phyloP scores from a whole-genome alignment of 1,140 invertebrate genomes.

The Melipona quadrifasciata region DNA sequence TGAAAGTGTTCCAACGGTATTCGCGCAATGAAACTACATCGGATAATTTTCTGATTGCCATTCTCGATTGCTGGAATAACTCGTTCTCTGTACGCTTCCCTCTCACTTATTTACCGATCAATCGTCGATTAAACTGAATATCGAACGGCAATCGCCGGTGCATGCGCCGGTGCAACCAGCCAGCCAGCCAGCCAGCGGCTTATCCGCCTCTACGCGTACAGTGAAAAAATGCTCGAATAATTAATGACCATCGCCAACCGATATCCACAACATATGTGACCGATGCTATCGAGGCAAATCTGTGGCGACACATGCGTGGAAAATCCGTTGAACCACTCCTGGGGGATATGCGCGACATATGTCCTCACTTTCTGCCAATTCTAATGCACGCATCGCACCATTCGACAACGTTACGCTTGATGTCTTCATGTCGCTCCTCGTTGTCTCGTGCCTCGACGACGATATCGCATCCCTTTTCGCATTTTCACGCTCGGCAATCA shows the following conservation, averaged over 20 bases:
- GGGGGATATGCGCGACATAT: constrained; percentile 72
- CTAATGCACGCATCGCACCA: constrained; percentile 42
- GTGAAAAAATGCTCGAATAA: constrained; percentile 46
- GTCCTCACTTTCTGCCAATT: constrained; percentile 63
- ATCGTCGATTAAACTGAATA: not conserved
- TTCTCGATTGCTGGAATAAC: not conserved
- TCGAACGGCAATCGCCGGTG: constrained; percentile 5
- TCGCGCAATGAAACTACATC: not conserved
- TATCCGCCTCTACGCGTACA: not conserved
- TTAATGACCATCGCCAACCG: constrained; percentile 50
- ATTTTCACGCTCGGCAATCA: too few relatives aligned
- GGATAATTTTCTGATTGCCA: constrained; percentile 39
- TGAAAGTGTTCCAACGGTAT: constrained; percentile 13
- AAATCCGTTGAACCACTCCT: constrained; percentile 61
- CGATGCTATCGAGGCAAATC: constrained; percentile 49
- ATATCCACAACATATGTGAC: constrained; percentile 70
- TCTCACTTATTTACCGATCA: constrained; percentile 47
- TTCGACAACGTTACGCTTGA: constrained; percentile 63
- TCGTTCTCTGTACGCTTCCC: not conserved
- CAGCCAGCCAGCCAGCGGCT: not conserved
- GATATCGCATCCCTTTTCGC: not conserved
- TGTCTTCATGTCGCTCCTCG: constrained; percentile 65
- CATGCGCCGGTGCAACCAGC: not conserved
- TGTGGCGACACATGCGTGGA: constrained; percentile 73
- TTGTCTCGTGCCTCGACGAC: not conserved